Base-by-base conservation (phyloP, 2,797 vertebrate genomes). In the Thripadectes ignobilis region DNA sequence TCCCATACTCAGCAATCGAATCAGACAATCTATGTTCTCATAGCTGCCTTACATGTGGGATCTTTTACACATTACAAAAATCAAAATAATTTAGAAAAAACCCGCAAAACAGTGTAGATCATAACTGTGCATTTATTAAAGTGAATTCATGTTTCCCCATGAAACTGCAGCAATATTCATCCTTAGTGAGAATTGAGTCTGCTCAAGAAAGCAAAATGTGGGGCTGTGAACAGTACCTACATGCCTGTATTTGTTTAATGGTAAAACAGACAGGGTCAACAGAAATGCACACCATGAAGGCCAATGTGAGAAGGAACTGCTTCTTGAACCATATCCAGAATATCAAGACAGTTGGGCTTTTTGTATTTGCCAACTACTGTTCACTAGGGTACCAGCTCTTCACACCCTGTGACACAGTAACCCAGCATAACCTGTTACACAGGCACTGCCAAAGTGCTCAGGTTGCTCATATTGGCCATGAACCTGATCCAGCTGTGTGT, bases 11-110 rank as follows among this genome's bases (percentile, higher is more conserved):
- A 91, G 62, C 12, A 69, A 48, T 26, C 4, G 3, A 88, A 92
- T 45, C 41, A 58, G 61, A 71, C 51, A 38, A 76, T 43, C 45
- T 38, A 52, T 21, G 27, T 57, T 54, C 19, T 67, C 34, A 61
- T 12, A 14, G 12, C 10, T 49, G 19, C 17, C 49, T 91, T 61
- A 74, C 17, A 14, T 12, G 3, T 12, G 27, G 36, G 83, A 3
- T 68, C 55, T 54, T 41, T 73, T 22, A 52, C 10, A 68, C 57
- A 46, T 29, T n/a, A 72, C 8, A 55, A 81, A 86, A 32, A 62
- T 15, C 23, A 36, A 75, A 94, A 27, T 41, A 66, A 52, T 68
- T 67, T 14, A 71, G 57, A 89, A 92, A 20, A 29, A 89, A 77
- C 57, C 4, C 15, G 52, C 39, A 68, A 55, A 89, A 12, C n/a